A percentile compares a stretch with the other conserved stretches of the same genome.
These are phyloP conservation scores for Rhipidura dahli DNA, from an alignment of 2,113 vertebrate species.

Conservation along the genomic window DNA sequence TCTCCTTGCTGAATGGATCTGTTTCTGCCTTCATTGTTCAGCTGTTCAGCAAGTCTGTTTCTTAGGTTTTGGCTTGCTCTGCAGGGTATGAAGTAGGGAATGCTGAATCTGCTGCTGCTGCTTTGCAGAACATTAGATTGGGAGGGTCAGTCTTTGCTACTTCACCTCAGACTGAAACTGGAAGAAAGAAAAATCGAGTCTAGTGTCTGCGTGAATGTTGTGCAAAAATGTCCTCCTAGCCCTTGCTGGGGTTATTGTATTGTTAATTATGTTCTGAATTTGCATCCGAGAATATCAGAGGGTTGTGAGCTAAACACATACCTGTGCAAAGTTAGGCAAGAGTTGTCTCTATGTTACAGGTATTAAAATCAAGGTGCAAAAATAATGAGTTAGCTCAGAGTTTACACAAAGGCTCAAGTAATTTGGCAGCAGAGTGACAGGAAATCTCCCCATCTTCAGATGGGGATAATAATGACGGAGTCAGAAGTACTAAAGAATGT, in stretches of 20 bases:
- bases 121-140: background rate
- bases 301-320: background rate
- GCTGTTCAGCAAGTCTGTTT: background rate
- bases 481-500: background rate
- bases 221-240: background rate
- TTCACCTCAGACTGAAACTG: background rate
- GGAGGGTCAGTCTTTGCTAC: background rate
- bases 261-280: background rate
- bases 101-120: background rate
- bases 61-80: background rate
- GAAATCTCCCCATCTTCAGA: background rate
- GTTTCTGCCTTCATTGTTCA: background rate
- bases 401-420: background rate
- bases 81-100: background rate
- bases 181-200: background rate
- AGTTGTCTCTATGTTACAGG: background rate
- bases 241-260: background rate
- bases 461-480: background rate
- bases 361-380: background rate
- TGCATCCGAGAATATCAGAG: background rate
- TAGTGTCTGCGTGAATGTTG: background rate
- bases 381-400: background rate
- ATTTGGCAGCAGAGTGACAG: background rate
- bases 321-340: background rate
- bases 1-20: background rate